Conservation (phyloP, 1,140 invertebrate genomes). For the Lanistes nyassanus region DNA sequence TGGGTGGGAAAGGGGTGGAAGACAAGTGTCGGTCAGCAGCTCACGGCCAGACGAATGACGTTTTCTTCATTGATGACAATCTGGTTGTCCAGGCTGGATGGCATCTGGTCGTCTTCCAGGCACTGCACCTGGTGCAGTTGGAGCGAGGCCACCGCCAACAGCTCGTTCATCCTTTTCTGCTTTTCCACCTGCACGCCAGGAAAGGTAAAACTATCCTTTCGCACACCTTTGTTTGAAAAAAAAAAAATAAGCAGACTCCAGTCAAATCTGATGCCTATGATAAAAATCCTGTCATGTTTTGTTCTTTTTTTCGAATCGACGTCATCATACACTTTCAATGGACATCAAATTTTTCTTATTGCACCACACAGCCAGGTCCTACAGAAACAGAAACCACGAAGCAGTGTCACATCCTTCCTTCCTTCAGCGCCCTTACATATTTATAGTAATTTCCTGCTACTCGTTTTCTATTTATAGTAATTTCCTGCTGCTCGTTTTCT, state of each 20-base stretch:
- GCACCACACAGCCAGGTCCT: too few species aligned
- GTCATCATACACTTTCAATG: too few species aligned
- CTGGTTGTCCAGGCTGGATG: neutral
- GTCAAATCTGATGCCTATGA: neutral
- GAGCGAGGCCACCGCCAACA: neutral
- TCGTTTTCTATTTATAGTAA: too few species aligned
- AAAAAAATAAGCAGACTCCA: neutral
- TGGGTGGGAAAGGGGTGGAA: neutral
- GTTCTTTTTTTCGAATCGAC: too few species aligned
- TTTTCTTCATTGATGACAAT: conserved; percentile 4
- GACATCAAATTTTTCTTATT: too few species aligned
- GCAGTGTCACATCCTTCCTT: too few species aligned
- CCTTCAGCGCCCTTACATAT: too few species aligned
- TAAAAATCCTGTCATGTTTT: too few species aligned
- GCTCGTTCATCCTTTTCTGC: conserved; percentile 15
- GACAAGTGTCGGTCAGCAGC: too few species aligned
- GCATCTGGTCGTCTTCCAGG: neutral
- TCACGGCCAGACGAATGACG: conserved; percentile 4
- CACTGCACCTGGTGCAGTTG: conserved; percentile 23
- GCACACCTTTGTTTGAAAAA: neutral
- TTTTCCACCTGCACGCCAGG: conserved; percentile 11
- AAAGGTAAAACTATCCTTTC: neutral
- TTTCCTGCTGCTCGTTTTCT: too few species aligned
- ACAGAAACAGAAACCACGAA: too few species aligned
- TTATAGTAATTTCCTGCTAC: too few species aligned